Conservation (phyloP, 2,888 invertebrate species). For the Fabriciana adippe region DNA sequence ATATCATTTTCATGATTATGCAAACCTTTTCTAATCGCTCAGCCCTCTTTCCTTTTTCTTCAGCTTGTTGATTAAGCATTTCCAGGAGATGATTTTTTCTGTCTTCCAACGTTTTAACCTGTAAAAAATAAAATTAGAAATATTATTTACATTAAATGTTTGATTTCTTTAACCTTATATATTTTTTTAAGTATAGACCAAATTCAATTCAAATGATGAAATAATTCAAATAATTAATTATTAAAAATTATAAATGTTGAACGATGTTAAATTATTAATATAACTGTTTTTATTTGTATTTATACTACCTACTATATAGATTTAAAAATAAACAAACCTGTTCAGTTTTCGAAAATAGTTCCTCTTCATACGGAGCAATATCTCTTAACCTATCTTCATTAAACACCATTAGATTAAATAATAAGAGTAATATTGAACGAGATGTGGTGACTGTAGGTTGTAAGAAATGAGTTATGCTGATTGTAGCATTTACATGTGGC, state of each 20-base stretch:
- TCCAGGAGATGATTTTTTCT: conserved; percentile 58
- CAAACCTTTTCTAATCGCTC: conserved; percentile 64
- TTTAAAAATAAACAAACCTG: conserved; percentile 41
- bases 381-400: conserved; percentile 54
- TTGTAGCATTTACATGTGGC: conserved; percentile 48
- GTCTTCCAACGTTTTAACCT: conserved; percentile 65
- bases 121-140: conserved; percentile 34
- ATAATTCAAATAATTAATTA: too few relatives aligned
- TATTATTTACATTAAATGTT: too few relatives aligned
- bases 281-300: not conserved
- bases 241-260: too few relatives aligned
- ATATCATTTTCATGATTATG: not conserved
- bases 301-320: not conserved
- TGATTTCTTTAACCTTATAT: too few relatives aligned
- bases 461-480: conserved; percentile 59
- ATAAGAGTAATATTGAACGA: conserved; percentile 56
- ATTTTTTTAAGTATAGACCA: too few relatives aligned
- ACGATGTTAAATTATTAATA: too few relatives aligned
- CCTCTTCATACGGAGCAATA: conserved; percentile 62
- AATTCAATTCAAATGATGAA: too few relatives aligned
- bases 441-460: conserved; percentile 57
- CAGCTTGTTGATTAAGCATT: conserved; percentile 66
- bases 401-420: conserved; percentile 64
- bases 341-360: conserved; percentile 53
- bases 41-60: conserved; percentile 63